Conservation (phyloP, 2,888 invertebrate species). For the Epirrhoe alternata region DNA sequence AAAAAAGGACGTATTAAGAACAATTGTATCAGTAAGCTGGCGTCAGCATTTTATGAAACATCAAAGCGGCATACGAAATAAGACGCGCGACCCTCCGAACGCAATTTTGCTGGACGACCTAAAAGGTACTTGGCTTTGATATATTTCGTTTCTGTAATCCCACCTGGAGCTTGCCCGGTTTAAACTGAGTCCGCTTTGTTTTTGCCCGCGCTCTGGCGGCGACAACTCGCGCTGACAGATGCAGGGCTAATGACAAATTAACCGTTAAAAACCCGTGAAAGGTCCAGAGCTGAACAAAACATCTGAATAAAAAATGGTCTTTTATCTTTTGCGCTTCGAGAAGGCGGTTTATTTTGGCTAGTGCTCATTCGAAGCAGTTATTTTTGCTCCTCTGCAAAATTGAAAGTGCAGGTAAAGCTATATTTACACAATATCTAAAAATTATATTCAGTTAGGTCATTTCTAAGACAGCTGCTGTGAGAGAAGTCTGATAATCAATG, state of each 20-base stretch:
- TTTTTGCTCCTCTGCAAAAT: too few species aligned
- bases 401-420: too few species aligned
- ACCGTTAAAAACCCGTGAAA: constrained; percentile 73
- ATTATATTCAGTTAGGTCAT: background rate
- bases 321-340: constrained; percentile 69
- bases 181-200: constrained; percentile 54
- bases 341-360: constrained; percentile 68
- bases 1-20: background rate
- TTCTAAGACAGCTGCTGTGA: background rate
- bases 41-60: background rate
- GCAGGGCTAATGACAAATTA: constrained; percentile 79
- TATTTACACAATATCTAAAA: too few species aligned
- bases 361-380: background rate
- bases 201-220: constrained; percentile 53
- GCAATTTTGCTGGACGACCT: constrained; percentile 2
- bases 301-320: constrained; percentile 63
- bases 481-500: constrained; percentile 1
- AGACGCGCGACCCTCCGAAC: background rate
- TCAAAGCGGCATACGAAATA: constrained; percentile 3
- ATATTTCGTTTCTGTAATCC: constrained; percentile 26
- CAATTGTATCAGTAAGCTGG: constrained; percentile 2
- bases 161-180: constrained; percentile 46
- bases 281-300: constrained; percentile 58
- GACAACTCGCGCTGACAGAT: constrained; percentile 71
- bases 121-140: constrained; percentile 14